phyloP scores from a whole-genome alignment of 2,888 invertebrate genomes.

The Eremobia ochroleuca region DNA sequence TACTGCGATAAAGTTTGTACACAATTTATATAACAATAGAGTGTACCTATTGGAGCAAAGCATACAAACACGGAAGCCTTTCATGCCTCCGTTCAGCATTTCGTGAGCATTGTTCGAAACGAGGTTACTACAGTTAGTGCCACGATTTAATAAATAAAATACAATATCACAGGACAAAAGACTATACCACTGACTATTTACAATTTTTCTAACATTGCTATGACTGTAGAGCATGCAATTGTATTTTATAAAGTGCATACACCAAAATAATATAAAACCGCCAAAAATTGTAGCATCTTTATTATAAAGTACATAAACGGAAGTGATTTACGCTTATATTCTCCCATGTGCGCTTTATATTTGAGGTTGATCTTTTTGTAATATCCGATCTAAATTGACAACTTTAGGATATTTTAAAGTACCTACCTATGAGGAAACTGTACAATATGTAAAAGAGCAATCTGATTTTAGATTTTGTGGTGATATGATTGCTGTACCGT shows the following conservation, averaged over 20 bases:
- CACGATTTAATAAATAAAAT: constrained; percentile 47
- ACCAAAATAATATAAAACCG: not conserved
- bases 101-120: constrained; percentile 56
- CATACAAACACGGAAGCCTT: constrained; percentile 45
- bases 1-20: constrained; percentile 31
- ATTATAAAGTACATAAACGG: not conserved
- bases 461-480: not conserved
- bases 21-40: constrained; percentile 42
- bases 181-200: constrained; percentile 18
- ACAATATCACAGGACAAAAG: constrained; percentile 40
- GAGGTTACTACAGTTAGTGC: constrained; percentile 55
- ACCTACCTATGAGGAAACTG: not conserved
- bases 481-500: too few relatives aligned
- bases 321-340: not conserved
- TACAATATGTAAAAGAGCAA: not conserved
- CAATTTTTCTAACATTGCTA: constrained; percentile 28
- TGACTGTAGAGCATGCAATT: constrained; percentile 22
- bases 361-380: not conserved
- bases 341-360: too few relatives aligned
- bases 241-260: constrained; percentile 36
- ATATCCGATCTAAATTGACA: not conserved
- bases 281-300: not conserved
- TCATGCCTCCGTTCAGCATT: constrained; percentile 46
- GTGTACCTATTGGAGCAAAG: constrained; percentile 39
- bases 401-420: not conserved